Base-by-base conservation (phyloP, 2,888 invertebrate species). In the Stomorhina lunata region DNA sequence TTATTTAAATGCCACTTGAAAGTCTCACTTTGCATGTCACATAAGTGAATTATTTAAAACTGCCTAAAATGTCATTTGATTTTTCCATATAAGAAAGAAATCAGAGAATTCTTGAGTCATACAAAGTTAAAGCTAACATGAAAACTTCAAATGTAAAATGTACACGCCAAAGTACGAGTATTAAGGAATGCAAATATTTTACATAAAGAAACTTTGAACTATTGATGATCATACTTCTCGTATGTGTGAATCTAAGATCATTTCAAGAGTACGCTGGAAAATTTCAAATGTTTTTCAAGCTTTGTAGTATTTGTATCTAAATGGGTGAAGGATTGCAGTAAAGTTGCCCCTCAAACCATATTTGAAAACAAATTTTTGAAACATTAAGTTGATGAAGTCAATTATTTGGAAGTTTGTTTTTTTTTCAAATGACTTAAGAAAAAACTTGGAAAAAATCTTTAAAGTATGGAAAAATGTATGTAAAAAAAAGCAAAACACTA, bases 401-500 rank as follows among this genome's bases (percentile, higher is more conserved):
- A 77, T 61, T 77, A 40, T 69, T 77, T 76, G 57, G 55, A 76
- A 68, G 59, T 68, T 68, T 66, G n/a, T n/a, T n/a, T n/a, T n/a
- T n/a, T n/a, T n/a, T n/a, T 48, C 29, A 34, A 59, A 29, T 40
- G n/a, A 32, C 22, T 27, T 40, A 12, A 32, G 1, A 65, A 2
- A 25, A 25, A 25, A 27, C 37, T 34, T n/a, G 17, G 45, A 10
- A 50, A 29, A 73, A 53, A 53, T 53, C 48, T 77, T 43, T 53
- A n/a, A 43, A 15, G 5, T 55, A 25, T 53, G n/a, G 50, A 81
- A 75, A 50, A 65, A 15, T 15, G 22, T 40, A 53, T 32, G 61
- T 20, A 20, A 76, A 75, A 27, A 63, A 75, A 53, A 9, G 22
- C 45, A 17, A 71, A 82, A 82, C 82, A 82, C 79, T 82, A 79